Conservation (phyloP, 1,140 invertebrate genomes). For the Calephelis virginiensis region DNA sequence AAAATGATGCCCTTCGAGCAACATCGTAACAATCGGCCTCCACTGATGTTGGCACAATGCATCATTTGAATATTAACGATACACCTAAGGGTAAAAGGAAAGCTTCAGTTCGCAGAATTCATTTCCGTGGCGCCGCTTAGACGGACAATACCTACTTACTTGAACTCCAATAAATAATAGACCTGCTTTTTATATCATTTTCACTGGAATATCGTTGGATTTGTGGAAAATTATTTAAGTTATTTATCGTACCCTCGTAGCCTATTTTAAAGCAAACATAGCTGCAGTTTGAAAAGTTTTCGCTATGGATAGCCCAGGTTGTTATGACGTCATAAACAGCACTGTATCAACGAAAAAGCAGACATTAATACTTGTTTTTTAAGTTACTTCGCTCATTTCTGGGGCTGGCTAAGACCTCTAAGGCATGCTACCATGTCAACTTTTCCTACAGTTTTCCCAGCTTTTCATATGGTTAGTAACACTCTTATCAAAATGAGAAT, state of each 20-base stretch:
- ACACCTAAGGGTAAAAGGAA: constrained; percentile 53
- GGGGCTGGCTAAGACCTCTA: too few relatives aligned
- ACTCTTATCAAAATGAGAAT: too few relatives aligned
- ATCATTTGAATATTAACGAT: constrained; percentile 56
- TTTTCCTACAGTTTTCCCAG: too few relatives aligned
- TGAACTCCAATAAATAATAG: constrained; percentile 55
- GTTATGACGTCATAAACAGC: too few relatives aligned
- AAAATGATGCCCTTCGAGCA: too few relatives aligned
- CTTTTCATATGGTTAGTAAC: too few relatives aligned
- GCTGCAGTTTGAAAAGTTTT: neutral
- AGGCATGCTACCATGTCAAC: too few relatives aligned
- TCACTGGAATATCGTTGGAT: constrained; percentile 10
- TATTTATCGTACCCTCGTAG: neutral
- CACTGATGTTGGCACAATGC: constrained; percentile 8
- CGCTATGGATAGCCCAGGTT: too few relatives aligned
- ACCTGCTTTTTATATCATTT: constrained; percentile 23
- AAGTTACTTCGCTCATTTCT: too few relatives aligned
- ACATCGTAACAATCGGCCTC: neutral
- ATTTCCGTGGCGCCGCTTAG: constrained; percentile 53
- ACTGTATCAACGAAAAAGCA: too few relatives aligned
- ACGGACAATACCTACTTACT: constrained; percentile 52
- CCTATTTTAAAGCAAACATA: neutral
- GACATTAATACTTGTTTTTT: too few relatives aligned
- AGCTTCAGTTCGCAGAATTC: constrained; percentile 59
- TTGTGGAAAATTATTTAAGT: neutral